A percentile compares a stretch with the other conserved stretches of the same genome.
phyloP scores from a whole-genome alignment of 2,113 vertebrate species.

The Rhinichthys klamathensis region DNA sequence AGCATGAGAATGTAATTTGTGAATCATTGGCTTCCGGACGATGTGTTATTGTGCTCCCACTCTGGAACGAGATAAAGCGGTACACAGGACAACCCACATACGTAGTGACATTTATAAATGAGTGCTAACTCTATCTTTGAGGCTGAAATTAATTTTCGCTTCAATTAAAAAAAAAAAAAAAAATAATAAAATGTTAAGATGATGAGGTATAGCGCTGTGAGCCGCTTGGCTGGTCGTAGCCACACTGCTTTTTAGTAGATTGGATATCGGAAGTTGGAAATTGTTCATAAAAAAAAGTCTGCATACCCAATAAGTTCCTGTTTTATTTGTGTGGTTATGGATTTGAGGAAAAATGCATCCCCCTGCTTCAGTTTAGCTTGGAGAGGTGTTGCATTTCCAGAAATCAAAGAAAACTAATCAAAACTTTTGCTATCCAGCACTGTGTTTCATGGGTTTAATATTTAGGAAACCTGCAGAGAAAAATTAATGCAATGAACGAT shows the following conservation, averaged over 20 bases:
- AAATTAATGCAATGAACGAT: not conserved
- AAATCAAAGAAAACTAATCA: slow-evolving; percentile 35
- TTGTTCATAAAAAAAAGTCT: slow-evolving; percentile 25
- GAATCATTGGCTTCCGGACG: not conserved
- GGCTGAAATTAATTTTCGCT: slow-evolving; percentile 38
- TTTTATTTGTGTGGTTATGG: slow-evolving; percentile 29
- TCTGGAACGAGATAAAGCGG: slow-evolving; percentile 28
- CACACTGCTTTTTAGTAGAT: slow-evolving; percentile 13
- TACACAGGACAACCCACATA: slow-evolving; percentile 13
- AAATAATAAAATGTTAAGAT: slow-evolving; percentile 29
- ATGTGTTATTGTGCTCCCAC: slow-evolving; percentile 25
- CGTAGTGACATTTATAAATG: slow-evolving; percentile 51
- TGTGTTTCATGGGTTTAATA: not conserved
- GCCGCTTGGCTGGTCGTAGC: not conserved
- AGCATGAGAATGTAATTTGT: slow-evolving; percentile 7
- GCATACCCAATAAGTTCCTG: not conserved
- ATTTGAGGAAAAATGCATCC: slow-evolving; percentile 35
- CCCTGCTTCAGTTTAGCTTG: slow-evolving; percentile 38
- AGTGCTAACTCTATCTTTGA: slow-evolving; percentile 32
- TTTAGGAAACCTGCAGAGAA: not conserved
- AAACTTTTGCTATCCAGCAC: not conserved
- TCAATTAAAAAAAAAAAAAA: slow-evolving; percentile 42
- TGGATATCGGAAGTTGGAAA: slow-evolving; percentile 34
- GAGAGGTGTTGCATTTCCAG: slow-evolving; percentile 39
- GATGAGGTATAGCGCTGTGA: not conserved